Conservation (phyloP, 2,888 invertebrate species). For the Caenorhabditis uteleia region DNA sequence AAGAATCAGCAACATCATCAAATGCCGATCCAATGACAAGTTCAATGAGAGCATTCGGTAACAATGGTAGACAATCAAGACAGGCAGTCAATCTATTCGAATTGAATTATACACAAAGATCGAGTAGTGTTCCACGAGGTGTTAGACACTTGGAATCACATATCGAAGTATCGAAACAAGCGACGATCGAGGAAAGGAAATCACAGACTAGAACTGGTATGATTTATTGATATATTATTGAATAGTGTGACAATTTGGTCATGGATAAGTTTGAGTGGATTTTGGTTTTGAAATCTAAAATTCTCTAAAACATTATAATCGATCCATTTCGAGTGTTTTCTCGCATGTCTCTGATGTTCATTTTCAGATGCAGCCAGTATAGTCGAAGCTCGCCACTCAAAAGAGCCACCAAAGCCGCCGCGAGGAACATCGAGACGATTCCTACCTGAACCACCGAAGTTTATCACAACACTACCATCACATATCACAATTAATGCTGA, state of each 20-base stretch:
- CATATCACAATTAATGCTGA: constrained; percentile 42
- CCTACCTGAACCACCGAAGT: constrained; percentile 61
- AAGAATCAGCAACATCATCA: background rate
- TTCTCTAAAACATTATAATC: background rate
- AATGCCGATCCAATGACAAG: constrained; percentile 32
- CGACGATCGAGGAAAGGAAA: constrained; percentile 6
- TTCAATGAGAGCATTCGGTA: constrained; percentile 30
- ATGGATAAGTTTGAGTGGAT: constrained; percentile 12
- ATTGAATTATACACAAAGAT: constrained; percentile 57
- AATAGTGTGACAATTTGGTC: too few species aligned
- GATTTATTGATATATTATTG: constrained; percentile 2
- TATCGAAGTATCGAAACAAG: constrained; percentile 41
- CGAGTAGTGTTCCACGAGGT: constrained; percentile 56
- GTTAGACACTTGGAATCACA: constrained; percentile 55
- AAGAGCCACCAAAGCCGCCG: constrained; percentile 23
- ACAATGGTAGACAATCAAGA: constrained; percentile 21
- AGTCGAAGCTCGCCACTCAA: constrained; percentile 24
- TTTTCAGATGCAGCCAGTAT: constrained; percentile 37
- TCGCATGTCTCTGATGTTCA: constrained; percentile 22
- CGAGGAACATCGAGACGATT: constrained; percentile 35
- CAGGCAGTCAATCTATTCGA: constrained; percentile 48
- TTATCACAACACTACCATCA: constrained; percentile 53
- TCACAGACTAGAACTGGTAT: constrained; percentile 20
- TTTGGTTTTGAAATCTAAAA: background rate
- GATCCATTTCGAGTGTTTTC: constrained; percentile 2